A percentile compares a stretch with the other conserved stretches of the same genome.
These are phyloP conservation scores for Trissolcus basalis DNA, from an alignment of 1,140 invertebrate genomes.

Conservation along the genomic window DNA sequence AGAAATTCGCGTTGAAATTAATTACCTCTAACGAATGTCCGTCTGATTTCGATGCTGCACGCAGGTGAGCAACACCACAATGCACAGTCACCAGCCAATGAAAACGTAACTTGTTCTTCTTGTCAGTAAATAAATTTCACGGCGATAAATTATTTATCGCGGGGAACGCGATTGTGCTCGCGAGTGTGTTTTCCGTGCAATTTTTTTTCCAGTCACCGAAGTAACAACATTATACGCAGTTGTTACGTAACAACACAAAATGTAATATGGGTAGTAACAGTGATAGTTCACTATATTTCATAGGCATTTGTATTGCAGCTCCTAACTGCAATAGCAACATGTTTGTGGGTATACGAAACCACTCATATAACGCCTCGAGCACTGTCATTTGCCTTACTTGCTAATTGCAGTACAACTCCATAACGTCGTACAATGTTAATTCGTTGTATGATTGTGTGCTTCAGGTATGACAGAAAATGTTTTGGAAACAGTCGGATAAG, in stretches of 20 bases:
- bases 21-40: slow-evolving; percentile 66
- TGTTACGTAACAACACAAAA: slow-evolving; percentile 45
- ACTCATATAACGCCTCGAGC: slow-evolving; percentile 60
- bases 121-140: slow-evolving; percentile 20
- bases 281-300: slow-evolving; percentile 53
- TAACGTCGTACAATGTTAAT: slow-evolving; percentile 58
- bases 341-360: slow-evolving; percentile 61
- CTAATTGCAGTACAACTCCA: slow-evolving; percentile 61
- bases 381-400: slow-evolving; percentile 62
- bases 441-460: slow-evolving; percentile 54
- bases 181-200: neutral
- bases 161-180: neutral
- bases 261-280: slow-evolving; percentile 46
- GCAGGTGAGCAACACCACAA: slow-evolving; percentile 51
- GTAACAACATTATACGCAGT: slow-evolving; percentile 25
- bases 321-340: slow-evolving; percentile 58
- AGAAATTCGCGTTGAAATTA: slow-evolving; percentile 58
- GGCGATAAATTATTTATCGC: slow-evolving; percentile 31
- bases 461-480: slow-evolving; percentile 58
- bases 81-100: slow-evolving; percentile 1
- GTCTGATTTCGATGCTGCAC: slow-evolving; percentile 47
- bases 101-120: slow-evolving; percentile 1
- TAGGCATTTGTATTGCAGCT: slow-evolving; percentile 55
- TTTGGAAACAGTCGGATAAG: slow-evolving; percentile 52
- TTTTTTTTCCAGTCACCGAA: slow-evolving; percentile 17